Percentiles rank a stretch among this genome's conserved stretches.
phyloP scores from a whole-genome alignment of 2,888 invertebrate species.

The Coecobrya sp. region DNA sequence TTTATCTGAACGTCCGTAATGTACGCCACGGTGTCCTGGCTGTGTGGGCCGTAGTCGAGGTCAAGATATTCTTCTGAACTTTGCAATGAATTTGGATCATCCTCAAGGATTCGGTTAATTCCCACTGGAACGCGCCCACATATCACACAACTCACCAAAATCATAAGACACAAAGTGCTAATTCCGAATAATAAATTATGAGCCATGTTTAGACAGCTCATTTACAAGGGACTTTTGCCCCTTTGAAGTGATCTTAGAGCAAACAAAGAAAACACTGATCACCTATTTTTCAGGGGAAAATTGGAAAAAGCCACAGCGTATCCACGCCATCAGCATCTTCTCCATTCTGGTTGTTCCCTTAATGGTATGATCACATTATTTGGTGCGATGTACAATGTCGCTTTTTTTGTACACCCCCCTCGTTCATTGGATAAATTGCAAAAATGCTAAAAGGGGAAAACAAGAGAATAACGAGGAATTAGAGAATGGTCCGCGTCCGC shows the following conservation, averaged over 20 bases:
- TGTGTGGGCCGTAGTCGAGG: slow-evolving; percentile 26
- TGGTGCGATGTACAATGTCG: slow-evolving; percentile 6
- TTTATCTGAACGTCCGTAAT: slow-evolving; percentile 71
- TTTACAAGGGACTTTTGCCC: slow-evolving; percentile 3
- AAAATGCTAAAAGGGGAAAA: slow-evolving; percentile 39
- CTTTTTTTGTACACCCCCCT: slow-evolving; percentile 48
- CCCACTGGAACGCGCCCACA: slow-evolving; percentile 73
- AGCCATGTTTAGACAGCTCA: slow-evolving; percentile 5
- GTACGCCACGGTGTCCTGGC: slow-evolving; percentile 42
- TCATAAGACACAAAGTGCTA: slow-evolving; percentile 20
- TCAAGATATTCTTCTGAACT: slow-evolving; percentile 56
- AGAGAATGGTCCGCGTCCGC: slow-evolving; percentile 29
- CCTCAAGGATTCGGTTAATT: slow-evolving; percentile 18
- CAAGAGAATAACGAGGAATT: slow-evolving; percentile 57
- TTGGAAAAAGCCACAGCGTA: neutral
- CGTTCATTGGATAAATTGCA: slow-evolving; percentile 47
- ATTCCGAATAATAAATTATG: neutral
- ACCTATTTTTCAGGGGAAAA: slow-evolving; percentile 3
- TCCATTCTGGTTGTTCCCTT: neutral
- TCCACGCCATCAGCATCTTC: neutral
- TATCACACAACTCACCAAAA: slow-evolving; percentile 51
- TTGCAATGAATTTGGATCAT: slow-evolving; percentile 12
- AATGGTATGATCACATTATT: slow-evolving; percentile 26
- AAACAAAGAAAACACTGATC: neutral
- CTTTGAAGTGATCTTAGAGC: neutral